Evolutionary conservation across 2,888 invertebrate species (phyloP), one percentile per base, ranked within the genome.

Genomic region (Poecilus cupreus): DNA sequence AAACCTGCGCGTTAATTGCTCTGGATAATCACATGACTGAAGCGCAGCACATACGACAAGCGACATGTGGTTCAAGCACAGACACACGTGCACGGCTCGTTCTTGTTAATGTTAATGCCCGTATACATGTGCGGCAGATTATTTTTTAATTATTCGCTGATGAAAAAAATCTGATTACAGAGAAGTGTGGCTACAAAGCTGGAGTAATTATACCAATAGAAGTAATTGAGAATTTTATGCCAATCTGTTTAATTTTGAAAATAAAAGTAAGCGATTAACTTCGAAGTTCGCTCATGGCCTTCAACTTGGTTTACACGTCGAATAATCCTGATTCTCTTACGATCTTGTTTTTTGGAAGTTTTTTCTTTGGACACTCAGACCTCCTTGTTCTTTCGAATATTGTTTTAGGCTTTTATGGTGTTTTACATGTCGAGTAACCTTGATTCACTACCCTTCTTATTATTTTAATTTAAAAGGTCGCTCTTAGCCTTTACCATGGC

Each of bases 1-100:
- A 60, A 46, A 54, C 54, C 60, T 57, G 39, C 77, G 20, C 77
- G 77, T 77, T 76, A 77, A 77, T 77, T 77, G 77, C 77, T 37
- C 39, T 11, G 39, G 77, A 77, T 77, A 77, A 77, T 77, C 57
- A 77, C 77, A 57, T 77, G 74, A 26, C 43, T 24, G 46, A 24
- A 39, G 46, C 39, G 46, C 22, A 24, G 22, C 13, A 10, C 74
- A 74, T 74, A 39, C 39, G 46, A 46, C 46, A 74, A 37, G 57
- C 43, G 26, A 16, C 64, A 64, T 64, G 64, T 64, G 37, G 3
- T 49, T 16, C 16, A 49, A n/a, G n/a, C 49, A 6, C 13, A 49
- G 49, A 49, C 49, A 49, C 16, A 49, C 49, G 49, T 49, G 32
- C 32, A 2, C 32, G n/a, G 10, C 49, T 4, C 49, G 49, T 49